phyloP scores from a whole-genome alignment of 2,888 invertebrate genomes.

The Notodonta ziczac region DNA sequence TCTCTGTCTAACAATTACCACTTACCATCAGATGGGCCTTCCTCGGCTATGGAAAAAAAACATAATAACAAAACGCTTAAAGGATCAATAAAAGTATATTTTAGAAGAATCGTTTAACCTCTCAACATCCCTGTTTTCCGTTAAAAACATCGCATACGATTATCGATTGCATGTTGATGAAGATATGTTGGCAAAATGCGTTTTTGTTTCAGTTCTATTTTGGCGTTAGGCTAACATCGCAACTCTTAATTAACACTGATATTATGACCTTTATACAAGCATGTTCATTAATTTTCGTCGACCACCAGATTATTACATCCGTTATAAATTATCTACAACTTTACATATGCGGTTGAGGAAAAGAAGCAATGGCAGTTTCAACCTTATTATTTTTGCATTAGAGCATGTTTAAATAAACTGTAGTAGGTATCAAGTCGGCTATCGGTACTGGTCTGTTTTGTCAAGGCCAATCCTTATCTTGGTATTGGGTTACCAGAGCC shows the following conservation, averaged over 20 bases:
- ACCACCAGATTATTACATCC: slow-evolving; percentile 67
- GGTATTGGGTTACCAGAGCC: slow-evolving; percentile 71
- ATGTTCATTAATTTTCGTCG: slow-evolving; percentile 53
- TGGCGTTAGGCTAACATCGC: slow-evolving; percentile 26
- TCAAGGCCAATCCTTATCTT: slow-evolving; percentile 70
- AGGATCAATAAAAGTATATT: too few species aligned
- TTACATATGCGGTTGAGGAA: slow-evolving; percentile 22
- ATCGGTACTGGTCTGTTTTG: slow-evolving; percentile 37
- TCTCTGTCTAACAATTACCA: too few species aligned
- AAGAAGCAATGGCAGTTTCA: slow-evolving; percentile 11
- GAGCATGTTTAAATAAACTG: slow-evolving; percentile 31
- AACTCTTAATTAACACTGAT: slow-evolving; percentile 42
- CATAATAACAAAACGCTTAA: too few species aligned
- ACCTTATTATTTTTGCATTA: slow-evolving; percentile 22
- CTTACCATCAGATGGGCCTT: too few species aligned
- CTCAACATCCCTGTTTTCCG: neutral
- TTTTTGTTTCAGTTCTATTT: slow-evolving; percentile 18
- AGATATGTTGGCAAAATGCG: slow-evolving; percentile 9
- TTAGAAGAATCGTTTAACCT: too few species aligned
- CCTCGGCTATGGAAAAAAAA: too few species aligned
- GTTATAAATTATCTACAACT: slow-evolving; percentile 48
- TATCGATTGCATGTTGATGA: neutral
- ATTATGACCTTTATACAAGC: slow-evolving; percentile 47
- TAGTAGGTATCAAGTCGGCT: slow-evolving; percentile 18
- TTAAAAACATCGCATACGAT: neutral